phyloP scores from a whole-genome alignment of 1,140 invertebrate species.

The Leptopilina clavipes region DNA sequence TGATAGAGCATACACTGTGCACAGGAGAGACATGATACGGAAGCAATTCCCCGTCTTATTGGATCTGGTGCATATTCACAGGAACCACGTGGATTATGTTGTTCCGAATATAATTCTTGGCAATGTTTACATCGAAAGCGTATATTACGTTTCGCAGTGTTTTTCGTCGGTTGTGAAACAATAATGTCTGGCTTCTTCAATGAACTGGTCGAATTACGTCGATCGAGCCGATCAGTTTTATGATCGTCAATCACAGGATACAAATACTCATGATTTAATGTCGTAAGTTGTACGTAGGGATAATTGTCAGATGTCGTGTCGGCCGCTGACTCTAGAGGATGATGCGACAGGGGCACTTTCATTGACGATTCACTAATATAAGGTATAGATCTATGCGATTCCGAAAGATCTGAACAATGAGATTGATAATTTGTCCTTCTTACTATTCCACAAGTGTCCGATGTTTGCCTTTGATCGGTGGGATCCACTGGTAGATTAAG shows the following conservation, averaged over 20 bases:
- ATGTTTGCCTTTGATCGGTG: conserved; percentile 80
- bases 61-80: conserved; percentile 93
- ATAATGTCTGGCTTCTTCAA: conserved; percentile 78
- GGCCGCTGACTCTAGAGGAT: conserved; percentile 60
- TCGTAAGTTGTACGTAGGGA: conserved; percentile 90
- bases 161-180: conserved; percentile 69
- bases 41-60: conserved; percentile 86
- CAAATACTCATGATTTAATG: conserved; percentile 86
- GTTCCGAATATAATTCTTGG: conserved; percentile 84
- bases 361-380: conserved; percentile 58
- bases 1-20: conserved; percentile 94
- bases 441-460: conserved; percentile 74
- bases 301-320: conserved; percentile 79
- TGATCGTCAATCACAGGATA: conserved; percentile 85
- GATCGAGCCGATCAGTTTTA: conserved; percentile 70
- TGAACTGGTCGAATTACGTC: conserved; percentile 77
- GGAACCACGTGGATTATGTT: conserved; percentile 86
- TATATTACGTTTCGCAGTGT: conserved; percentile 54
- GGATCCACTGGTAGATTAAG: conserved; percentile 86
- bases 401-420: conserved; percentile 63
- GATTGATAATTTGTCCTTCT: conserved; percentile 66
- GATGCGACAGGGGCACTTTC: conserved; percentile 62
- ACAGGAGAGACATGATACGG: conserved; percentile 88
- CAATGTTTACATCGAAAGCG: conserved; percentile 78
- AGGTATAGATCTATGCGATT: conserved; percentile 67